Percentiles rank a stretch among this genome's conserved stretches.
Conservation (phyloP, 2,113 vertebrate genomes). For the Nothocercus nigrocapillus region DNA sequence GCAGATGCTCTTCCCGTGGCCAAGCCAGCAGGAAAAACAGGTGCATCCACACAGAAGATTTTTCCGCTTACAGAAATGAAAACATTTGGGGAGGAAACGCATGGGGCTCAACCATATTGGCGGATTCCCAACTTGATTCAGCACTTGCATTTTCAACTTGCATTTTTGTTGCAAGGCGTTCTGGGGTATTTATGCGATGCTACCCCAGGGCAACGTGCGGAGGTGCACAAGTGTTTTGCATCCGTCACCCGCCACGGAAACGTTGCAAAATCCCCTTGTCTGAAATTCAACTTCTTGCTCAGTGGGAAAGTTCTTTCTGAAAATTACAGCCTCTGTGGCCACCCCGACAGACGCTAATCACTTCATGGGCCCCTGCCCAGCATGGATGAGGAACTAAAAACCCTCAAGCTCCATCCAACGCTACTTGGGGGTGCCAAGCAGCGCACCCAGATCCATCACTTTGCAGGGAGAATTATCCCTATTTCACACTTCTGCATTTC, state of each 20-base stretch:
- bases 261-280: accelerated
- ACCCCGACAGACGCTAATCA: background rate
- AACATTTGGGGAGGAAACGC: background rate
- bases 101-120: background rate
- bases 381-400: background rate
- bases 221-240: accelerated
- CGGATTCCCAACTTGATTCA: background rate
- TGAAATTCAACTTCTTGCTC: background rate
- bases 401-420: accelerated
- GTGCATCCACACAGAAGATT: background rate
- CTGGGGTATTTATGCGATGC: background rate
- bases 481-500: background rate
- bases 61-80: background rate
- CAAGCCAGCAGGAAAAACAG: background rate
- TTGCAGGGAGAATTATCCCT: background rate
- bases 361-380: background rate
- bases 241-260: background rate
- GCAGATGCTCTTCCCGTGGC: background rate
- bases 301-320: accelerated
- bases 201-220: background rate
- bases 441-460: background rate
- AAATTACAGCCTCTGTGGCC: background rate
- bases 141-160: background rate
- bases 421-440: background rate
- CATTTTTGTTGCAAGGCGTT: background rate